Evolutionary conservation across 2,113 vertebrate genomes (phyloP).

Genomic region (Phaethornis superciliosus): DNA sequence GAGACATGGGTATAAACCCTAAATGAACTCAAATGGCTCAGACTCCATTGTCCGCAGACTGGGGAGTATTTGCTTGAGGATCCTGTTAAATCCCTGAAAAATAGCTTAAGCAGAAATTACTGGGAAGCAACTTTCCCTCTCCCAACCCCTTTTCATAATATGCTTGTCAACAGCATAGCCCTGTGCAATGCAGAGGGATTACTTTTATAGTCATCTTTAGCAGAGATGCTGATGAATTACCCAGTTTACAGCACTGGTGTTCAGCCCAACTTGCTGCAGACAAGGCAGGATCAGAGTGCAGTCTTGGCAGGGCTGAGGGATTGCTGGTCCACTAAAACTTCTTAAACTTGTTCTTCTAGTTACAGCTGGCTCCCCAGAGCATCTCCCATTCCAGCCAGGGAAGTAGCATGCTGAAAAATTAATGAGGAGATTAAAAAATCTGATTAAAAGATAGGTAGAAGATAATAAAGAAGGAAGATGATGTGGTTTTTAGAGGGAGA

Average conservation of each 20-base stretch:
- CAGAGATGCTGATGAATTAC: not conserved
- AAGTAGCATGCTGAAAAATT: not conserved
- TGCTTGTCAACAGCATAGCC: not conserved
- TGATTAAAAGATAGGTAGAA: not conserved
- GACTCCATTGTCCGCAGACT: not conserved
- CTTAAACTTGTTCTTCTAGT: not conserved
- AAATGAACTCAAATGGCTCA: not conserved
- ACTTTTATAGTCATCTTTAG: not conserved
- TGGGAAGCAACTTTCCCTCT: not conserved
- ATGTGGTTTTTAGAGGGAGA: not conserved
- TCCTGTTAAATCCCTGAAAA: not conserved
- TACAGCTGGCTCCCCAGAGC: not conserved
- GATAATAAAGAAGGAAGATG: not conserved
- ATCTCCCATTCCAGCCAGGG: not conserved
- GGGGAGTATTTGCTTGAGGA: not conserved
- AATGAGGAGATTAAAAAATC: not conserved
- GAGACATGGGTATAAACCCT: not conserved
- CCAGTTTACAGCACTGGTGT: not conserved
- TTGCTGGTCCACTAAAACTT: not conserved
- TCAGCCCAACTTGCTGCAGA: not conserved
- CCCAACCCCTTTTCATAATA: not conserved
- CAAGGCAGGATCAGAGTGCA: not conserved
- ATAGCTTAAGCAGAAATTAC: rapidly evolving
- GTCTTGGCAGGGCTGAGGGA: not conserved
- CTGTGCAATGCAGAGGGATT: not conserved